Conservation (phyloP, 2,113 vertebrate genomes). For the Anser cygnoides region DNA sequence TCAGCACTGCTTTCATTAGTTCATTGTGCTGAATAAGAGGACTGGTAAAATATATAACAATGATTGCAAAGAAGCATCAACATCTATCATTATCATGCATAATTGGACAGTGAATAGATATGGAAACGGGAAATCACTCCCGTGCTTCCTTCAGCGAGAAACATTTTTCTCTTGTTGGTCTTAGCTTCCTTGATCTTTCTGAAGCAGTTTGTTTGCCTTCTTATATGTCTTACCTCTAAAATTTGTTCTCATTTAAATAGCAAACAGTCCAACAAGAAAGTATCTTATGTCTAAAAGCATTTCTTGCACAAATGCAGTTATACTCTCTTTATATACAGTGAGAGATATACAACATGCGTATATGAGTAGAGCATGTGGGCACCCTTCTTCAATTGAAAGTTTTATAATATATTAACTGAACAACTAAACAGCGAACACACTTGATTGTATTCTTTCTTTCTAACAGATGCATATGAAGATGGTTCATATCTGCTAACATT, state of each 20-base stretch:
- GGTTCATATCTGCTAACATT: not conserved
- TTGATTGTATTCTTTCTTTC: not conserved
- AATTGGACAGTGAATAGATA: not conserved
- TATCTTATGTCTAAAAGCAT: not conserved
- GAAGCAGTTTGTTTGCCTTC: not conserved
- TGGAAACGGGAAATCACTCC: not conserved
- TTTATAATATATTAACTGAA: not conserved
- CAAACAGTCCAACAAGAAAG: not conserved
- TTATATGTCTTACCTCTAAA: not conserved
- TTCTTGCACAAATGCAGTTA: not conserved
- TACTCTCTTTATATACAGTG: not conserved
- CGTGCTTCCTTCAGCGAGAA: not conserved
- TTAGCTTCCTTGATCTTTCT: not conserved
- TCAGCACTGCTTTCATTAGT: not conserved
- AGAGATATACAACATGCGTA: no score
- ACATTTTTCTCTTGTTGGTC: not conserved
- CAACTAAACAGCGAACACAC: not conserved
- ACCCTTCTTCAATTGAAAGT: not conserved
- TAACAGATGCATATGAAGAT: not conserved
- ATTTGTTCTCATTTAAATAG: not conserved
- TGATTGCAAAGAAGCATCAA: not conserved
- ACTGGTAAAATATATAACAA: not conserved
- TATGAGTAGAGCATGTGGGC: not conserved
- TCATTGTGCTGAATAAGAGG: not conserved
- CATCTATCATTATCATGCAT: rapidly evolving